Base-by-base conservation (phyloP, 2,113 vertebrate genomes). In the Elephas maximus region DNA sequence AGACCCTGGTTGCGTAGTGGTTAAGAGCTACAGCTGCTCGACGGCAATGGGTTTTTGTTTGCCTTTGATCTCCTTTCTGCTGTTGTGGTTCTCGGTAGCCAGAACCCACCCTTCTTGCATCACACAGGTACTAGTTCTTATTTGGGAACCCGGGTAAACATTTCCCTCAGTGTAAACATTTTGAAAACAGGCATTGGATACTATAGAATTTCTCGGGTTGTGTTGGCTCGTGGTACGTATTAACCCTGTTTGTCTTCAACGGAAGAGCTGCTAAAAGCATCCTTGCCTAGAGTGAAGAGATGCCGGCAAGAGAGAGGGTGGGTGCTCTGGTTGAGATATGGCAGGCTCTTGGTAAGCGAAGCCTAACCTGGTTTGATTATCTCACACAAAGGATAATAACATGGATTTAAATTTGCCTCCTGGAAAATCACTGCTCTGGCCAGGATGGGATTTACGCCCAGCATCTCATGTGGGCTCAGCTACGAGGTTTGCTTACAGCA, bases 171-270 rank as follows among this genome's bases (percentile, higher is more conserved):
- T 53, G 45, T 53, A 62, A 91, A 71, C 44, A 67, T 88, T 85
- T 91, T 85, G 41, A 74, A 95, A 92, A 79, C 48, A 96, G 53
- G 82, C 23, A 41, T 84, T 65, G 73, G 20, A 57, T 89, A 18
- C 10, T 60, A 23, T 48, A 12, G 41, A 48, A 44, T 45, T 90
- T 78, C 45, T 84, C 37, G 30, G 60, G 18, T 93, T 78, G 2
- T 81, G 14, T 93, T 79, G 63, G 23, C 15, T 81, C 10, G 6
- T n/a, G 45, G n/a, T 67, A 14, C 11, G 15, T 23, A 7, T 48
- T 74, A 57, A 10, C 45, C 44, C 26, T 83, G 30, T 23, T 33
- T 89, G 12, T 69, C n/a, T 84, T 24, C 10, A 20, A 28, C 0
- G 21, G 48, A 74, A 24, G 67, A 91, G 30, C 18, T 60, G 45